phyloP scores from a whole-genome alignment of 2,888 invertebrate genomes.

The Mechanitis messenoides region DNA sequence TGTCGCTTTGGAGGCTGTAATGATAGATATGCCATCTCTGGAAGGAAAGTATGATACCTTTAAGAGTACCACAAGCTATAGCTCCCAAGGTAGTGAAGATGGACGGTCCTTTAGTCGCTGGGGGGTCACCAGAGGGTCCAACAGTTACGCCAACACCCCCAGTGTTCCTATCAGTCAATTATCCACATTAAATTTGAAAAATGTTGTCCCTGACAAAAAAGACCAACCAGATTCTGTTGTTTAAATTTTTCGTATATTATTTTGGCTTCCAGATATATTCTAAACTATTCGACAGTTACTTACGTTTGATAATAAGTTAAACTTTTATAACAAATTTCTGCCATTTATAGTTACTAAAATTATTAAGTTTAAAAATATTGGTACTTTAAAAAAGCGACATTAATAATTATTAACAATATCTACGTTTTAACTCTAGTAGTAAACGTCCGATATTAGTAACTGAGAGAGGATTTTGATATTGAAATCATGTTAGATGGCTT shows the following conservation, averaged over 20 bases:
- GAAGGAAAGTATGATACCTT: constrained; percentile 45
- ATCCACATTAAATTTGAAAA: constrained; percentile 58
- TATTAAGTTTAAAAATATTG: too few relatives aligned
- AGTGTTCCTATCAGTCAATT: constrained; percentile 60
- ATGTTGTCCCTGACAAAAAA: constrained; percentile 40
- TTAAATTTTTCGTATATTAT: constrained; percentile 24
- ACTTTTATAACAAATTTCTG: not conserved
- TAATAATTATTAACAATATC: too few relatives aligned
- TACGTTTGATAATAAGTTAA: too few relatives aligned
- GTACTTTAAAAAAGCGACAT: too few relatives aligned
- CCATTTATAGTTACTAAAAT: not conserved
- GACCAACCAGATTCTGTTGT: constrained; percentile 49
- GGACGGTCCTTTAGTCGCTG: constrained; percentile 58
- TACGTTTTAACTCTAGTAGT: too few relatives aligned
- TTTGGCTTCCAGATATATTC: too few relatives aligned
- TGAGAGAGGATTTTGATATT: too few relatives aligned
- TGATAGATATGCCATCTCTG: constrained; percentile 60
- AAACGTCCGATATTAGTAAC: not conserved
- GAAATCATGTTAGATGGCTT: too few relatives aligned
- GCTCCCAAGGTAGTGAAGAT: constrained; percentile 38
- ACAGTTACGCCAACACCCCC: constrained; percentile 57
- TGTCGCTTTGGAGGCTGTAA: constrained; percentile 59
- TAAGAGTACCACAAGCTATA: constrained; percentile 44
- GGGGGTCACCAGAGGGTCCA: constrained; percentile 70
- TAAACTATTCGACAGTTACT: too few relatives aligned